Evolutionary conservation across 30 jellyfish, hydroid and myxozoan genomes (phyloP), one percentile per base, ranked within the genome.

Genomic region (Turritopsis dohrnii): DNA sequence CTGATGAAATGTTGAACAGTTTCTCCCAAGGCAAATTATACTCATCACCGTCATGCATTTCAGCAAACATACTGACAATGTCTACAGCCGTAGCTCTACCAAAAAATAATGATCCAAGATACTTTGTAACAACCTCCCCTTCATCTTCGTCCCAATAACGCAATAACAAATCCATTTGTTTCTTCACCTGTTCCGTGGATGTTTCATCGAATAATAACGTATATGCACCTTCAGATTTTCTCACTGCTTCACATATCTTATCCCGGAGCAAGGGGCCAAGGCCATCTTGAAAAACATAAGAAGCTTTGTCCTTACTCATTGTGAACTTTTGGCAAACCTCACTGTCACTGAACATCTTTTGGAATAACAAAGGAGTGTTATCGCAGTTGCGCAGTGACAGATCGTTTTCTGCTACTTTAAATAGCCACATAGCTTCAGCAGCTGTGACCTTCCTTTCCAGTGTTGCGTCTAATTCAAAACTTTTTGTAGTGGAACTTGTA

Each of bases 111-210:
- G n/a, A n/a, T n/a, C n/a, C n/a, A n/a, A n/a, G n/a, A n/a, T n/a
- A n/a, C n/a, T n/a, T n/a, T n/a, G n/a, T n/a, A n/a, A n/a, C n/a
- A n/a, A n/a, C n/a, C n/a, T n/a, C n/a, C n/a, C n/a, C n/a, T n/a
- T n/a, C n/a, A n/a, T n/a, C n/a, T n/a, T n/a, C n/a, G n/a, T n/a
- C n/a, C 21, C 27, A 75, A n/a, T n/a, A n/a, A n/a, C n/a, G n/a
- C n/a, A n/a, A n/a, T n/a, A n/a, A n/a, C n/a, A n/a, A n/a, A n/a
- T 75, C 83, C 65, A 75, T 75, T 75, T 75, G 83, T 28, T 75
- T 75, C 29, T 75, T 75, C 16, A 21, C 54, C 66, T 28, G 8
- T 22, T 25, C 16, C 7, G 79, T 71, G 27, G 79, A 22, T 71
- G 79, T 71, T 71, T 71, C 79, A 71, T 71, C 16, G 27, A 71